phyloP scores from a whole-genome alignment of 1,140 invertebrate species.

The Drosophila sturtevanti region DNA sequence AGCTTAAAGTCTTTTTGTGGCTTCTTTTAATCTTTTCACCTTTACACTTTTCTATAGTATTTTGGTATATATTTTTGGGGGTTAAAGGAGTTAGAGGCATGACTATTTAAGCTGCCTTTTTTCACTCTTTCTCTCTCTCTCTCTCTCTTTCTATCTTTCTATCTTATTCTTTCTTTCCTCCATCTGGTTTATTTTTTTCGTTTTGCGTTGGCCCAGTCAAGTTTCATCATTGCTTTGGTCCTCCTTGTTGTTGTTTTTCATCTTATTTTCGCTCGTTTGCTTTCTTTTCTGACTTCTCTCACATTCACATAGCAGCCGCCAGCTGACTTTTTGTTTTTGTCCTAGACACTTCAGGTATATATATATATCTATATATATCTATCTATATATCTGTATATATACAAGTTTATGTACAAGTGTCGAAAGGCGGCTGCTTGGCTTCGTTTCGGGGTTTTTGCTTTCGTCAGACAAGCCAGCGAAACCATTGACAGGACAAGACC shows the following conservation, averaged over 20 bases:
- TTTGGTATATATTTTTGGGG: neutral
- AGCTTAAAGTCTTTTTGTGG: neutral
- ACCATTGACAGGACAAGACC: conserved; percentile 40
- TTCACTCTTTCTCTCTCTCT: neutral
- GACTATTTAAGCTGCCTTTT: conserved; percentile 9
- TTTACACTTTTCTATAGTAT: neutral
- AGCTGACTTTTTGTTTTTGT: conserved; percentile 57
- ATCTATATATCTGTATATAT: conserved; percentile 13
- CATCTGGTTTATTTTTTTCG: conserved; percentile 17
- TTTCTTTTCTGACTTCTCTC: conserved; percentile 28
- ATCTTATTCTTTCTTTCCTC: neutral
- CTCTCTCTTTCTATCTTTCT: conserved; percentile 5
- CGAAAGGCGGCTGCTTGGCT: conserved; percentile 45
- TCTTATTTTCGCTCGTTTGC: conserved; percentile 14
- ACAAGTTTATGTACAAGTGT: conserved; percentile 26
- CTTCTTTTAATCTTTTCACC: conserved; percentile 7
- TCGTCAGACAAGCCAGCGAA: conserved; percentile 31
- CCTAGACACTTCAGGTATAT: conserved; percentile 39
- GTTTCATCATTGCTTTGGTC: conserved; percentile 35
- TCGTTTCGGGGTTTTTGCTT: conserved; percentile 34
- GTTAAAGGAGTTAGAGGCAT: neutral
- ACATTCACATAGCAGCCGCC: conserved; percentile 37
- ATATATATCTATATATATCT: conserved; percentile 16
- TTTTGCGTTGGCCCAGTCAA: conserved; percentile 45
- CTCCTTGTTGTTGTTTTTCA: conserved; percentile 27